phyloP scores from a whole-genome alignment of 2,113 vertebrate species.

The Erythrolamprus reginae region DNA sequence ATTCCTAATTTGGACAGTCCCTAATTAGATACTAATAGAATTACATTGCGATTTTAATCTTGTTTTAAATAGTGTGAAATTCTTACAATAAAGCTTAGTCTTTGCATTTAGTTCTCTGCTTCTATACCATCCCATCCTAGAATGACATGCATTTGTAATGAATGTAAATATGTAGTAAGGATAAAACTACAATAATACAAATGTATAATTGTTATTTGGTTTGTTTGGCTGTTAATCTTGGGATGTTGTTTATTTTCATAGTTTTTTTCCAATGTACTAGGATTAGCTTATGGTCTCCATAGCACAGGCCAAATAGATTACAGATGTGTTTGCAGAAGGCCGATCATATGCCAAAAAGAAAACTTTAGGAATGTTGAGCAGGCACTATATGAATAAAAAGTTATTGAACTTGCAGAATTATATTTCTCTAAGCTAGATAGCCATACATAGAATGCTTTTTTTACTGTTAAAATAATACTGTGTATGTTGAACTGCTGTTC shows the following conservation, averaged over 20 bases:
- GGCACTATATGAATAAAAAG: slow-evolving; percentile 38
- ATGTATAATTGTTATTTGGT: neutral
- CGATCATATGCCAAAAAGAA: slow-evolving; percentile 26
- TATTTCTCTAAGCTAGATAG: neutral
- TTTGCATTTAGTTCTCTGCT: neutral
- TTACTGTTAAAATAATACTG: neutral
- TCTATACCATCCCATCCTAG: neutral
- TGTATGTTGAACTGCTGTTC: neutral
- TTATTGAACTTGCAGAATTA: neutral
- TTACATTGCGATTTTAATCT: neutral
- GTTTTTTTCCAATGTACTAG: neutral
- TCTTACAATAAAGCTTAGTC: neutral
- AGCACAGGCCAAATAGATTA: slow-evolving; percentile 30
- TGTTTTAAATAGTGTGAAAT: neutral
- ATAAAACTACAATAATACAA: neutral
- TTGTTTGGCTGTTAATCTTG: neutral
- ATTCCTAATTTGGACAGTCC: neutral
- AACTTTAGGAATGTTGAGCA: slow-evolving; percentile 38
- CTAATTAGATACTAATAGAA: neutral
- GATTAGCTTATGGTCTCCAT: neutral
- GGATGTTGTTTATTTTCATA: slow-evolving; percentile 16
- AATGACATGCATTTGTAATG: neutral
- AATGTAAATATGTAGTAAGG: neutral
- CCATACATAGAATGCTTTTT: neutral
- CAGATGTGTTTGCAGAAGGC: neutral